Percentiles rank a stretch among this genome's conserved stretches.
Conservation (phyloP, 1,140 invertebrate genomes). For the Heliconius hewitsoni region DNA sequence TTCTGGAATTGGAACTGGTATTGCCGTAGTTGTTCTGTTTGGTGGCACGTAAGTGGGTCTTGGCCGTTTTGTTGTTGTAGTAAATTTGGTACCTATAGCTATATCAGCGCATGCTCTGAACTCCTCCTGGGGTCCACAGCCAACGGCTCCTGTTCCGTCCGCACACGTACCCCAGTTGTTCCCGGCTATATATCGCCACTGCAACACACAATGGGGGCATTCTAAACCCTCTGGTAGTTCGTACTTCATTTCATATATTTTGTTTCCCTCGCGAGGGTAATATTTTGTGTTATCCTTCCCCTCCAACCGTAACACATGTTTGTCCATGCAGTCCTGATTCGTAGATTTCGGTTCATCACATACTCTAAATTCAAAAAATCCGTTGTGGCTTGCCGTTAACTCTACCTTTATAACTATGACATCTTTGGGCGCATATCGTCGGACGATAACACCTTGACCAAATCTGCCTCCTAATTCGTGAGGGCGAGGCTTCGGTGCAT, state of each 20-base stretch:
- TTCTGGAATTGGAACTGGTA: conserved; percentile 62
- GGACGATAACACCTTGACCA: conserved; percentile 89
- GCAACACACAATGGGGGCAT: conserved; percentile 90
- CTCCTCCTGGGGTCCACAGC: conserved; percentile 93
- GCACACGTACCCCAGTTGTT: conserved; percentile 90
- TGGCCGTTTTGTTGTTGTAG: conserved; percentile 62
- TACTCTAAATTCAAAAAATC: conserved; percentile 93
- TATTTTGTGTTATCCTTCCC: conserved; percentile 82
- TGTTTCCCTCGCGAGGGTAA: conserved; percentile 89
- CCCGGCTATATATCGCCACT: conserved; percentile 91
- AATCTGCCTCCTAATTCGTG: conserved; percentile 94
- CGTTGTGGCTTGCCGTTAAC: conserved; percentile 89
- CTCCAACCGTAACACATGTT: conserved; percentile 84
- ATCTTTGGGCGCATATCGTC: conserved; percentile 86
- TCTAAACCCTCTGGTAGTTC: conserved; percentile 85
- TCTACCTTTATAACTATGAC: conserved; percentile 88
- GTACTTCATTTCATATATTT: conserved; percentile 89
- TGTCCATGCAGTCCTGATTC: conserved; percentile 89
- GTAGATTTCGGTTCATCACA: conserved; percentile 85
- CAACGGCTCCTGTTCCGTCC: conserved; percentile 87
- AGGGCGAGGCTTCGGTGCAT: conserved; percentile 85
- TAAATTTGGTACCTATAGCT: conserved; percentile 82
- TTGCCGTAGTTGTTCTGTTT: conserved; percentile 60
- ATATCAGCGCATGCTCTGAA: conserved; percentile 94
- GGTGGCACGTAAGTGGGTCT: conserved; percentile 72